Percentiles rank a stretch among this genome's conserved stretches.
These are phyloP conservation scores for Ceryle rudis DNA, from an alignment of 2,797 vertebrate species.

Conservation along the genomic window DNA sequence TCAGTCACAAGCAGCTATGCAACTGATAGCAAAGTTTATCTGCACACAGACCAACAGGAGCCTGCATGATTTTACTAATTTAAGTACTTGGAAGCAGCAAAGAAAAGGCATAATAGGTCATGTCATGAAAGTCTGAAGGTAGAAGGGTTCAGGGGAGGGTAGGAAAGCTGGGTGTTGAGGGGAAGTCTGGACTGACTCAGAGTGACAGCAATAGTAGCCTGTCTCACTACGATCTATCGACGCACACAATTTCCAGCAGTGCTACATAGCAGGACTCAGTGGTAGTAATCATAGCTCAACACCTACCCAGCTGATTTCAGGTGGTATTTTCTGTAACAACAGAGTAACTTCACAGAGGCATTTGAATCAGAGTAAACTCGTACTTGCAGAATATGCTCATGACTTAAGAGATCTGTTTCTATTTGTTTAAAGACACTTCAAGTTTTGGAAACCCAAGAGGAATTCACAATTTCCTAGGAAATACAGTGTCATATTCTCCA, in stretches of 20 bases:
- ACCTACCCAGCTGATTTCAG: neutral
- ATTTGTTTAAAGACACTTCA: neutral
- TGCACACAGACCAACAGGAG: neutral
- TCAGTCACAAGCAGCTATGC: neutral
- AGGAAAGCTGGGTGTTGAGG: neutral
- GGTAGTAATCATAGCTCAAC: neutral
- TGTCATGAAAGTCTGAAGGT: neutral
- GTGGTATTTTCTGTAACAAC: neutral
- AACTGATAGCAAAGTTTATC: neutral
- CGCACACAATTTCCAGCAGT: neutral
- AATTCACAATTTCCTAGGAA: neutral
- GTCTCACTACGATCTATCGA: fast-evolving
- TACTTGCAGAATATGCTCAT: neutral
- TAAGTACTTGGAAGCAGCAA: neutral
- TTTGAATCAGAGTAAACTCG: neutral
- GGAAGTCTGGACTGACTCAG: neutral
- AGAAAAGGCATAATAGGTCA: neutral
- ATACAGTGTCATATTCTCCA: neutral
- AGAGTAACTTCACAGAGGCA: neutral
- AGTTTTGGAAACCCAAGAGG: neutral
- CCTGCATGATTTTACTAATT: neutral
- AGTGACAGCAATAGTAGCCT: neutral
- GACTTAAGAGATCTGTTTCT: neutral
- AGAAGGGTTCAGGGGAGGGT: neutral
- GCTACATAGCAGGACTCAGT: neutral